A percentile compares a stretch with the other conserved stretches of the same genome.
Conservation (phyloP, 2,113 vertebrate genomes). For the Zosterops hypoxanthus region DNA sequence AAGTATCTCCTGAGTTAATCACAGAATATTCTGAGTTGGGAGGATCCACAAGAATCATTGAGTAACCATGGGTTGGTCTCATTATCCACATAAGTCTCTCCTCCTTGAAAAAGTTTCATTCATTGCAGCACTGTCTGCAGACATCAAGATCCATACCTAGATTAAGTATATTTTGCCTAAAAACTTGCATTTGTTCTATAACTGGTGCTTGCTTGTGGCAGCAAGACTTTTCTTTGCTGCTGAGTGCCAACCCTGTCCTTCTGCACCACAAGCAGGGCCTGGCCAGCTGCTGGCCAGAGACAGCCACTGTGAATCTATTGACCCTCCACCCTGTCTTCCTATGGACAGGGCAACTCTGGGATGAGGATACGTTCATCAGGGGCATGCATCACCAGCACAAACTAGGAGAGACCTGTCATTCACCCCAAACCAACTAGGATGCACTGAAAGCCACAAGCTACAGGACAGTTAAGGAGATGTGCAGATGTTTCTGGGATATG, state of each 20-base stretch:
- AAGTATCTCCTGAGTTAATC: neutral
- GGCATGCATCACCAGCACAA: neutral
- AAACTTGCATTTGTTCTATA: neutral
- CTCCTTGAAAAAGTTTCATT: neutral
- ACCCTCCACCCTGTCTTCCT: neutral
- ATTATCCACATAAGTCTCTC: neutral
- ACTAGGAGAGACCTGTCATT: neutral
- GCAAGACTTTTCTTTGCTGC: neutral
- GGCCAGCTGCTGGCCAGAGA: neutral
- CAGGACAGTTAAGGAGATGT: neutral
- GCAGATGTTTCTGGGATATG: neutral
- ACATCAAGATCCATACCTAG: neutral
- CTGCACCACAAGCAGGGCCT: neutral
- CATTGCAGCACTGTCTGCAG: neutral
- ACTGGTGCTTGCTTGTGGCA: neutral
- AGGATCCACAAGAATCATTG: neutral
- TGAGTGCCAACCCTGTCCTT: neutral
- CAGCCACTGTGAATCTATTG: accelerated
- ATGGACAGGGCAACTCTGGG: neutral
- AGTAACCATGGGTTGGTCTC: neutral
- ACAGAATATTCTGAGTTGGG: neutral
- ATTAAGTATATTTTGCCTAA: neutral
- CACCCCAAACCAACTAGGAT: neutral
- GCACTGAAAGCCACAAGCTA: neutral
- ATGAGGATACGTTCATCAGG: neutral